These are phyloP conservation scores for Rhyzopertha dominica DNA, from an alignment of 1,140 invertebrate genomes.

Conservation along the genomic window DNA sequence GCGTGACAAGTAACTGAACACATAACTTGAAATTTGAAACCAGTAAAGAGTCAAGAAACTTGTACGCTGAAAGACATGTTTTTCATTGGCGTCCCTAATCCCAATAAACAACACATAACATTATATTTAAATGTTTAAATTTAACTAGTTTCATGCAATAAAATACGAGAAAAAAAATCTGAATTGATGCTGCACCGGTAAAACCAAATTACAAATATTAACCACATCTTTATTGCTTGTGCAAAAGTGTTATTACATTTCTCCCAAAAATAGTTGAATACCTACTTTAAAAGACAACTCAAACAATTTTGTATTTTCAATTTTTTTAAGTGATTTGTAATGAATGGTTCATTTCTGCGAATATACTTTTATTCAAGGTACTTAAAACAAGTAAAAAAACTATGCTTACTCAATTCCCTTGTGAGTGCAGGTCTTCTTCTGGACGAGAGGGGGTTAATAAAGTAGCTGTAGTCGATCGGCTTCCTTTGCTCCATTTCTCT, in stretches of 20 bases:
- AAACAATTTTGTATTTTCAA: background rate
- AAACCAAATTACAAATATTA: too few relatives aligned
- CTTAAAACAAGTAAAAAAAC: conserved; percentile 8
- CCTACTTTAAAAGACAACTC: background rate
- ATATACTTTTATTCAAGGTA: conserved; percentile 1
- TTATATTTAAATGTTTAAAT: too few relatives aligned
- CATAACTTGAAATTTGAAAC: too few relatives aligned
- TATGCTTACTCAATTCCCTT: conserved; percentile 43
- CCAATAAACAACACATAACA: too few relatives aligned
- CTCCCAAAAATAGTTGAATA: background rate
- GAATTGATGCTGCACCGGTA: too few relatives aligned
- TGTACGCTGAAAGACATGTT: too few relatives aligned
- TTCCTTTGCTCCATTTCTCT: too few relatives aligned
- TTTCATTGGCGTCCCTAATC: too few relatives aligned
- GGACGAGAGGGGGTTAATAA: conserved; percentile 35
- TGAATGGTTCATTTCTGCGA: background rate
- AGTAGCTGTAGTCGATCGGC: conserved; percentile 41
- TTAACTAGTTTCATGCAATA: too few relatives aligned
- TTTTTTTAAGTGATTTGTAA: background rate
- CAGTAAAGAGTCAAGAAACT: too few relatives aligned
- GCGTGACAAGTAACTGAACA: too few relatives aligned
- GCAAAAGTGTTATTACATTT: background rate
- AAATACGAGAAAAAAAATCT: too few relatives aligned
- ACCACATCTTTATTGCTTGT: conserved; percentile 1
- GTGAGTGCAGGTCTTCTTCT: conserved; percentile 42